phyloP scores from a whole-genome alignment of 2,888 invertebrate species.

The Neoscelio sp. region DNA sequence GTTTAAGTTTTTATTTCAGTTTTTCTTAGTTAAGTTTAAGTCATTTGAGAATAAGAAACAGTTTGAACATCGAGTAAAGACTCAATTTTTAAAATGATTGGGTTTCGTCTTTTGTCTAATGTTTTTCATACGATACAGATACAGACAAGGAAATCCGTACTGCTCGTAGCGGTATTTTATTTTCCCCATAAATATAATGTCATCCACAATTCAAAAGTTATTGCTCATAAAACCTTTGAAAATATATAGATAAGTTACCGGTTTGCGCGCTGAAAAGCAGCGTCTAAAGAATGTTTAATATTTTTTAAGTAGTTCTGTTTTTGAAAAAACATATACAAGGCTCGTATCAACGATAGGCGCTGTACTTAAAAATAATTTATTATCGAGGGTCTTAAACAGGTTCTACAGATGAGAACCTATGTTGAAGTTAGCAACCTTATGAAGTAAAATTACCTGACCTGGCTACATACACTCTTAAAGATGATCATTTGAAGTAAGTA shows the following conservation, averaged over 20 bases:
- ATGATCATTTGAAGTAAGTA: too few species aligned
- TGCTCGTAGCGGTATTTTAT: conserved; percentile 42
- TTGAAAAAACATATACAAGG: too few species aligned
- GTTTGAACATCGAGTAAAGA: too few species aligned
- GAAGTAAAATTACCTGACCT: too few species aligned
- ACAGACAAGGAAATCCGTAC: conserved; percentile 33
- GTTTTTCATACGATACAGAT: conserved; percentile 32
- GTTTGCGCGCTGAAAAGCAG: conserved; percentile 8
- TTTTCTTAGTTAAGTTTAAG: too few species aligned
- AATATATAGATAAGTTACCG: conserved; percentile 22
- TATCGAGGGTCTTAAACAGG: too few species aligned
- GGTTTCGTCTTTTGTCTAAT: conserved; percentile 1
- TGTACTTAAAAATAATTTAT: too few species aligned
- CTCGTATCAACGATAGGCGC: too few species aligned
- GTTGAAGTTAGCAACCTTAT: too few species aligned
- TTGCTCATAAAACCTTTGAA: conserved; percentile 36
- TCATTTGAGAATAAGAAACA: too few species aligned
- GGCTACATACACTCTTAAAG: too few species aligned
- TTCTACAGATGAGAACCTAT: too few species aligned
- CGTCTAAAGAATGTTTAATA: background rate
- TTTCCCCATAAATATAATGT: conserved; percentile 38
- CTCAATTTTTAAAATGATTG: conserved; percentile 14
- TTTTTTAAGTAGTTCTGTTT: background rate
- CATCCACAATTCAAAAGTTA: conserved; percentile 36
- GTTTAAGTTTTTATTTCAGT: conserved; percentile 21